phyloP scores from a whole-genome alignment of 2,113 vertebrate species.

The Xenopus tropicalis region DNA sequence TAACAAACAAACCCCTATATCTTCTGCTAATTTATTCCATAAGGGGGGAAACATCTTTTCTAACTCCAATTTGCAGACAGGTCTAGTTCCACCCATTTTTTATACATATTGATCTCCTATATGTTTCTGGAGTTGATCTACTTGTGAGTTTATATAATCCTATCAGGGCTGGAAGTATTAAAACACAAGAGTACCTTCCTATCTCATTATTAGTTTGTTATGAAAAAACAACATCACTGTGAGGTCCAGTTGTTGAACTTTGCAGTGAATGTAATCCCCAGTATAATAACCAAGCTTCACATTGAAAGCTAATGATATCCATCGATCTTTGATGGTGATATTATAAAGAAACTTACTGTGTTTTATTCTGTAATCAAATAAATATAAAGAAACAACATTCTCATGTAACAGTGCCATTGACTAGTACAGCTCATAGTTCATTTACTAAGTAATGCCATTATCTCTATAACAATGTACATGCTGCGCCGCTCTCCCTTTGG shows the following conservation, averaged over 20 bases:
- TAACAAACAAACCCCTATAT: too few relatives aligned
- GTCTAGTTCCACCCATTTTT: too few relatives aligned
- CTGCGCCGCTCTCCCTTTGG: conserved; percentile 16
- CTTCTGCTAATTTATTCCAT: too few relatives aligned
- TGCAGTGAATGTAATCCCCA: not conserved
- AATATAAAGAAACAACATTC: conserved; percentile 13
- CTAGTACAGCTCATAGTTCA: conserved; percentile 26
- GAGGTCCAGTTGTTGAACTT: not conserved
- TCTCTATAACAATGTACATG: conserved; percentile 31
- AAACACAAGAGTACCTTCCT: too few relatives aligned
- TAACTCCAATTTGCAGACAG: too few relatives aligned
- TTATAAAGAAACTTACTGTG: not conserved
- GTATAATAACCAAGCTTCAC: conserved; percentile 15
- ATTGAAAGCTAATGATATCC: conserved; percentile 8
- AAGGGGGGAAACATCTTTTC: too few relatives aligned
- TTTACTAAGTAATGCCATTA: conserved; percentile 45
- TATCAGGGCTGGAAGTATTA: too few relatives aligned
- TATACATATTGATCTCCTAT: too few relatives aligned
- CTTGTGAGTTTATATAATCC: too few relatives aligned
- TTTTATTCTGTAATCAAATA: conserved; percentile 20
- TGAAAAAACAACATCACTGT: too few relatives aligned
- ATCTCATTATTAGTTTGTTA: too few relatives aligned
- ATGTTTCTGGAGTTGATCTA: too few relatives aligned
- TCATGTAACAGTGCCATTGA: conserved; percentile 25
- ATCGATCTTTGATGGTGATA: not conserved